phyloP scores from a whole-genome alignment of 2,113 vertebrate genomes.

The Gymnarchus niloticus region DNA sequence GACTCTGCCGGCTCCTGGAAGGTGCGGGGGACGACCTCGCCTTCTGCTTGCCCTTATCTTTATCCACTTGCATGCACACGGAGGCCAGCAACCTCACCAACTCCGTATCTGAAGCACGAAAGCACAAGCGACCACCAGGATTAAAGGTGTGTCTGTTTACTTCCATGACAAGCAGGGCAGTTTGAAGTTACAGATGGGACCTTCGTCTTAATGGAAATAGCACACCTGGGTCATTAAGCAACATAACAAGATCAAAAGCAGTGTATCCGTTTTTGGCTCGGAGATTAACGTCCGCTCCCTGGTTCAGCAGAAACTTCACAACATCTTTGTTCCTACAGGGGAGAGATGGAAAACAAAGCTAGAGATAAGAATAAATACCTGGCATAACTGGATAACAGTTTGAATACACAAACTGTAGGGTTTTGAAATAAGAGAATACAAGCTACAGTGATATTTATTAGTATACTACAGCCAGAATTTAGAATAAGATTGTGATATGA shows the following conservation, averaged over 20 bases:
- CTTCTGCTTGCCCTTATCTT: constrained; percentile 75
- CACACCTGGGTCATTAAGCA: constrained; percentile 90
- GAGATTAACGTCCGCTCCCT: constrained; percentile 86
- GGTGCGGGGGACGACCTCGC: constrained; percentile 53
- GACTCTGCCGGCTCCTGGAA: constrained; percentile 71
- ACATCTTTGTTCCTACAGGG: constrained; percentile 83
- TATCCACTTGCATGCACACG: constrained; percentile 93
- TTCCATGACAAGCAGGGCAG: neutral
- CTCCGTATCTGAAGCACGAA: constrained; percentile 77
- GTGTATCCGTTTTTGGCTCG: constrained; percentile 94
- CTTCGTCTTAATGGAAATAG: neutral
- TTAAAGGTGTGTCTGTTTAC: neutral
- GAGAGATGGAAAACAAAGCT: constrained; percentile 21
- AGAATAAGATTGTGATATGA: neutral
- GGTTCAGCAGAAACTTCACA: constrained; percentile 87
- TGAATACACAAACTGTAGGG: neutral
- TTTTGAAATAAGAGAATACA: neutral
- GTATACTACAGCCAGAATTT: neutral
- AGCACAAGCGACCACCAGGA: neutral
- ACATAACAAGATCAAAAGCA: constrained; percentile 94
- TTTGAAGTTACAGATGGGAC: neutral
- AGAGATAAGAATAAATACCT: neutral
- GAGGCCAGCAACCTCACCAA: constrained; percentile 88
- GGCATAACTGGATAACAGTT: neutral
- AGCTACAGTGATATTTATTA: neutral